Evolutionary conservation across 2,888 invertebrate genomes (phyloP).

Genomic region (Oscheius sp.): DNA sequence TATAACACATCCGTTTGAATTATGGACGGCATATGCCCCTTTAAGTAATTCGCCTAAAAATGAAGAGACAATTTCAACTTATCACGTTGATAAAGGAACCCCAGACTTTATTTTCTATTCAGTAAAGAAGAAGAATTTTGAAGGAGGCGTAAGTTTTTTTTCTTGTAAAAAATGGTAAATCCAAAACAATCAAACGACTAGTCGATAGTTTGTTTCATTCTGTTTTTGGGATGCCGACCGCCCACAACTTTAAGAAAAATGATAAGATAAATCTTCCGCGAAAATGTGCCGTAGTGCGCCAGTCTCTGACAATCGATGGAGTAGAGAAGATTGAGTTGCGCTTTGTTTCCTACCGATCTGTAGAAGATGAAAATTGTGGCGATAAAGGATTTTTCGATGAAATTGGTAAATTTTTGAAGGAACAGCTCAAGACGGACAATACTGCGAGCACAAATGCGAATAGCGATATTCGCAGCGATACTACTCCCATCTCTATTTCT

Average conservation of each 20-base stretch:
- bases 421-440: not conserved
- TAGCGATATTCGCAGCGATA: not conserved
- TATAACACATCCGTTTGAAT: slow-evolving; percentile 33
- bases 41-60: not conserved
- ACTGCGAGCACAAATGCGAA: not conserved
- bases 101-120: slow-evolving; percentile 66
- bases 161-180: not conserved
- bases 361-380: not conserved
- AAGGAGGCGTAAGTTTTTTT: not conserved
- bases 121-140: not conserved
- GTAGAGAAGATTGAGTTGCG: not conserved
- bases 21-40: slow-evolving; percentile 30
- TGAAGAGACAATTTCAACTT: slow-evolving; percentile 46
- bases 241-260: too few species aligned
- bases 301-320: not conserved
- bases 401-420: not conserved
- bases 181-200: not conserved
- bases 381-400: not conserved
- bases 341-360: not conserved
- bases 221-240: too few species aligned
- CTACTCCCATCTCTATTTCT: not conserved
- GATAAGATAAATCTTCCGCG: too few species aligned
- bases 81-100: slow-evolving; percentile 46
- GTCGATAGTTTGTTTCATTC: not conserved
- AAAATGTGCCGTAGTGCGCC: slow-evolving; percentile 2